Evolutionary conservation across 2,797 vertebrate species (phyloP).

Genomic region (Mus minutoides): DNA sequence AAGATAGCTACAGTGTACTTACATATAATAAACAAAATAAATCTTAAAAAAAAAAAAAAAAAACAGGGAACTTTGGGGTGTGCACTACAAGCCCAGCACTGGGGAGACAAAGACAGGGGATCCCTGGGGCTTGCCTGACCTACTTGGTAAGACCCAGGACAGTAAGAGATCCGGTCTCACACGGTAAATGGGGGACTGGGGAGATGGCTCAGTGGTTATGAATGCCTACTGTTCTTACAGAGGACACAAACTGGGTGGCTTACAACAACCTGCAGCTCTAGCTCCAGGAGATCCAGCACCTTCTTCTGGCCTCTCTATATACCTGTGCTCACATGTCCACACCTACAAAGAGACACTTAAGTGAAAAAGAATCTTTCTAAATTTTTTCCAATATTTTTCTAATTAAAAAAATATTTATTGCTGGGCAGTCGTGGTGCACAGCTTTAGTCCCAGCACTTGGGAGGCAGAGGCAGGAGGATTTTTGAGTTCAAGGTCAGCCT

Average conservation of each 20-base stretch:
- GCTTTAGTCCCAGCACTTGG: no score
- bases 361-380: background rate
- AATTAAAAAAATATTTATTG: background rate
- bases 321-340: background rate
- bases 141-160: background rate
- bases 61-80: background rate
- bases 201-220: background rate
- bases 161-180: background rate
- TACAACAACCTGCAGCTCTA: background rate
- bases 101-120: background rate
- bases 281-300: background rate
- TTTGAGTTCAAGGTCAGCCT: no score
- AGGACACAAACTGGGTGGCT: background rate
- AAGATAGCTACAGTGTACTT: no score
- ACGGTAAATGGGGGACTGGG: background rate
- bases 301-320: background rate
- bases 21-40: no score
- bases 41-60: no score
- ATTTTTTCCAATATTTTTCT: background rate
- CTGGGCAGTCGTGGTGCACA: no score
- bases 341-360: background rate
- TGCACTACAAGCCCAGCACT: background rate
- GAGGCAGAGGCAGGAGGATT: no score
- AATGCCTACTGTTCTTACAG: background rate
- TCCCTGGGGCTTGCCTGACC: background rate